Percentiles rank a stretch among this genome's conserved stretches.
phyloP scores from a whole-genome alignment of 2,113 vertebrate genomes.

The Stictonetta naevosa region DNA sequence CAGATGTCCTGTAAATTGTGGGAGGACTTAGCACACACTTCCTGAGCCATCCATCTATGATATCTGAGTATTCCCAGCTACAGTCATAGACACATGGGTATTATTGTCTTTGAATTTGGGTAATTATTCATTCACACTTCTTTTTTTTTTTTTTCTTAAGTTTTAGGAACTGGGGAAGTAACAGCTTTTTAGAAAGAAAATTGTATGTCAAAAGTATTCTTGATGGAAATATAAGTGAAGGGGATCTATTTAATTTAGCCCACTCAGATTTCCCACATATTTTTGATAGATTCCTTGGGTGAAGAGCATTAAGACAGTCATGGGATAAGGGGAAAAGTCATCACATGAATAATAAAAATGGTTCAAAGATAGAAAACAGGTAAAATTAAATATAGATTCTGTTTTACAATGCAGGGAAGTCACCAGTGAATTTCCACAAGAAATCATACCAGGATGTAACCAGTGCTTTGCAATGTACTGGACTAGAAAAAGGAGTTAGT shows the following conservation, averaged over 20 bases:
- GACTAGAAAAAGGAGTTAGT: not conserved
- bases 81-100: not conserved
- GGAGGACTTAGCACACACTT: not conserved
- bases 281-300: not conserved
- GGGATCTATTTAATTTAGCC: not conserved
- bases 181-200: not conserved
- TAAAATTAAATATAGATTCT: not conserved
- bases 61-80: not conserved
- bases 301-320: not conserved
- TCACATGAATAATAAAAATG: not conserved
- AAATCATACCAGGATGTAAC: not conserved
- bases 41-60: not conserved
- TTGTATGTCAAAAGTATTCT: not conserved
- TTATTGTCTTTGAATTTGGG: not conserved
- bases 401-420: not conserved
- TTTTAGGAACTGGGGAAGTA: not conserved
- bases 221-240: not conserved
- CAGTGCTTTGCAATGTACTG: not conserved
- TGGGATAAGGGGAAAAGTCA: not conserved
- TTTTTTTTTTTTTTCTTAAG: not conserved
- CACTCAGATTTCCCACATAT: fast-evolving
- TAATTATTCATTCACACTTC: not conserved
- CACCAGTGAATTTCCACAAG: not conserved
- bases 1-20: not conserved
- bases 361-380: not conserved